These are phyloP conservation scores for Zaprionus tsacasi DNA, from an alignment of 1,140 invertebrate genomes.

Conservation along the genomic window DNA sequence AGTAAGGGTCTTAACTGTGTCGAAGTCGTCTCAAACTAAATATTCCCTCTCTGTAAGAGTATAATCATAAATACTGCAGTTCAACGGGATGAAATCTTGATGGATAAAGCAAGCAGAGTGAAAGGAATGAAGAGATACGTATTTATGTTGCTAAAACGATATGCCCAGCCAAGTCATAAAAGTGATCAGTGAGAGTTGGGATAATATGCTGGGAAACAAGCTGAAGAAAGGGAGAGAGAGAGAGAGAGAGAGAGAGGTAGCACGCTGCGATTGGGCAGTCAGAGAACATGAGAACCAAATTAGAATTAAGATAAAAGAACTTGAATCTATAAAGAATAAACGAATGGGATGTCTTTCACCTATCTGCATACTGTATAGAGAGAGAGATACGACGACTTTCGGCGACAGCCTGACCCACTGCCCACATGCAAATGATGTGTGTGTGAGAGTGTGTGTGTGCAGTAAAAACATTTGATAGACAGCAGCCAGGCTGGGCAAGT, in stretches of 20 bases:
- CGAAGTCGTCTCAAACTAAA: no score
- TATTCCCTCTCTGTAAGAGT: no score
- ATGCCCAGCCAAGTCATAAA: constrained; percentile 10
- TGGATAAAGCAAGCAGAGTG: constrained; percentile 26
- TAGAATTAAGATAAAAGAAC: constrained; percentile 31
- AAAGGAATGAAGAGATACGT: constrained; percentile 16
- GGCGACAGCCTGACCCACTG: constrained; percentile 69
- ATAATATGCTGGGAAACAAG: not conserved
- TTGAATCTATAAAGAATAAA: constrained; percentile 30
- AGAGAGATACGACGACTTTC: constrained; percentile 48
- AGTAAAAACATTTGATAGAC: constrained; percentile 36
- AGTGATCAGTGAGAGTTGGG: constrained; percentile 10
- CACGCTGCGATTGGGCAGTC: constrained; percentile 20
- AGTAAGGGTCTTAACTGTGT: no score
- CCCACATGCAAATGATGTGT: constrained; percentile 69
- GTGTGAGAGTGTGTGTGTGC: not conserved
- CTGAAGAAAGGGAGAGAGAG: not conserved
- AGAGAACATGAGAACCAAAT: constrained; percentile 13
- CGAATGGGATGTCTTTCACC: constrained; percentile 27
- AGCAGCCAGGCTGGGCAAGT: constrained; percentile 20
- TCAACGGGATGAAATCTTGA: constrained; percentile 12
- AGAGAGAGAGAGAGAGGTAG: not conserved
- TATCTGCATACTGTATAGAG: constrained; percentile 45
- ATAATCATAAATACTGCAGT: constrained; percentile 1
- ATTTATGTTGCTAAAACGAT: not conserved